A percentile compares a stretch with the other conserved stretches of the same genome.
phyloP scores from a whole-genome alignment of 2,113 vertebrate genomes.

The Syrrhaptes paradoxus region DNA sequence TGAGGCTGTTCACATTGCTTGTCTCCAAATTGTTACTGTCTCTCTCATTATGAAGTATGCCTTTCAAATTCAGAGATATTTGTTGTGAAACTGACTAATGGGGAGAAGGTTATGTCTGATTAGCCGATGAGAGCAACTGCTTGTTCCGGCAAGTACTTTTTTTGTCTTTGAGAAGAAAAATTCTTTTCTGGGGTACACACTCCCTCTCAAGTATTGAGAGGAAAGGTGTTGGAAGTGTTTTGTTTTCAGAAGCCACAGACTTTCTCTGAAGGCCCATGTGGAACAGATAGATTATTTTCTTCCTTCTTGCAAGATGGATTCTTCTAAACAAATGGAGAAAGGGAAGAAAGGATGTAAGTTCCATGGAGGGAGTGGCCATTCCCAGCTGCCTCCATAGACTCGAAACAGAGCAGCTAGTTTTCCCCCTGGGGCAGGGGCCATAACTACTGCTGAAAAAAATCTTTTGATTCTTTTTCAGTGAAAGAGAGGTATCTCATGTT shows the following conservation, averaged over 20 bases:
- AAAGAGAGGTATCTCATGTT: background rate
- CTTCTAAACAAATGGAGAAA: background rate
- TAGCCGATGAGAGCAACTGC: background rate
- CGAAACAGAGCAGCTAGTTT: background rate
- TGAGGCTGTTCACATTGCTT: background rate
- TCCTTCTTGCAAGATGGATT: background rate
- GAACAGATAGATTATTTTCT: background rate
- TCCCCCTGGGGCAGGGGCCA: background rate
- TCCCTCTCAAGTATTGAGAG: background rate
- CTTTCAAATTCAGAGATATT: background rate
- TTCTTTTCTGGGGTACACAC: background rate
- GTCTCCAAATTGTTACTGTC: background rate
- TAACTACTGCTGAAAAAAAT: background rate
- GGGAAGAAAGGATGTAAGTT: background rate
- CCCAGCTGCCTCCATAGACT: background rate
- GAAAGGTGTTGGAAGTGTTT: background rate
- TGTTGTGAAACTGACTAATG: background rate
- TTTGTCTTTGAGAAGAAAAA: background rate
- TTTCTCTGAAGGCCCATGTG: background rate
- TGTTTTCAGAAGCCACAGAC: background rate
- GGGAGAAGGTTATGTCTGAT: background rate
- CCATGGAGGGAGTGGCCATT: background rate
- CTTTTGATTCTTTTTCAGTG: background rate
- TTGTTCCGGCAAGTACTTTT: background rate
- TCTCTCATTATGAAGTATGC: background rate